phyloP scores from a whole-genome alignment of 2,797 vertebrate species.

The Cuculus canorus region DNA sequence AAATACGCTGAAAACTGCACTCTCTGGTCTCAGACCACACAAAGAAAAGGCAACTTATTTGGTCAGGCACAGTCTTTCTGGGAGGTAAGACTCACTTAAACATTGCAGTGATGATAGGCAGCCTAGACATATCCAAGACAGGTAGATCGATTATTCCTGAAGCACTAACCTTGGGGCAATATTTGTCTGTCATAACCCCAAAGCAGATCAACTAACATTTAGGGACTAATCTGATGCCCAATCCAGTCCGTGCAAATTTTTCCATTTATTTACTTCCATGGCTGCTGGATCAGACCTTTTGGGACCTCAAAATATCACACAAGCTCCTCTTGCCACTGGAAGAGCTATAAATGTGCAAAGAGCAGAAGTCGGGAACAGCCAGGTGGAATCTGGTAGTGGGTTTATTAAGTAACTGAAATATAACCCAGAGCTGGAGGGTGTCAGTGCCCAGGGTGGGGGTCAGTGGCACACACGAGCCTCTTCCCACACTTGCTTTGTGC shows the following conservation, averaged over 20 bases:
- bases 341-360: constrained; percentile 18
- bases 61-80: constrained; percentile 23
- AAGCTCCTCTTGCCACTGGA: constrained; percentile 2
- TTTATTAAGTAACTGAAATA: constrained; percentile 1
- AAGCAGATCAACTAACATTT: constrained; percentile 66
- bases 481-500: not conserved
- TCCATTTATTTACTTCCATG: constrained; percentile 61
- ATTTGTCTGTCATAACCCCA: constrained; percentile 71
- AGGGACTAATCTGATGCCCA: constrained; percentile 54
- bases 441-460: not conserved
- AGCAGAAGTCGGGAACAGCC: not conserved
- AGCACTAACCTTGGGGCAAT: constrained; percentile 67
- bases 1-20: not conserved
- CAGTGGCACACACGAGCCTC: not conserved
- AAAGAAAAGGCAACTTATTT: constrained; percentile 55
- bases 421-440: not conserved
- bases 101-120: constrained; percentile 43
- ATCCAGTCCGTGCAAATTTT: constrained; percentile 54
- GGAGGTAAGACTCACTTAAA: constrained; percentile 17
- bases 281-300: constrained; percentile 47
- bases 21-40: constrained; percentile 27
- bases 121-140: constrained; percentile 33
- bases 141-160: constrained; percentile 62
- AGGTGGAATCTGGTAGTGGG: not conserved
- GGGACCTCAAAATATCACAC: constrained; percentile 44